Percentiles rank a stretch among this genome's conserved stretches.
Evolutionary conservation across 2,113 vertebrate species (phyloP).

Genomic region (Albula goreensis): DNA sequence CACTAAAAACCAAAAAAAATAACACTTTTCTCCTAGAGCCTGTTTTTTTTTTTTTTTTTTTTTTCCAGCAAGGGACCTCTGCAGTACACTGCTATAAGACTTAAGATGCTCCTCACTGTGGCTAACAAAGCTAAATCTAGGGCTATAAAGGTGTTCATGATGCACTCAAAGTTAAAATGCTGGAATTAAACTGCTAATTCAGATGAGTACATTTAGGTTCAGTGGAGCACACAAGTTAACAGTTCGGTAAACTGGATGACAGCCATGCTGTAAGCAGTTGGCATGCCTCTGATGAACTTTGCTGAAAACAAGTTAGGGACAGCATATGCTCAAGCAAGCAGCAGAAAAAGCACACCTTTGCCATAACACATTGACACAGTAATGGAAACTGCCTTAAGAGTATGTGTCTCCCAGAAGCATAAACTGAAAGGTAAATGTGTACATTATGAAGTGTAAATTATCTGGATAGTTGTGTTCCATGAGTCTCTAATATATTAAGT

Average conservation of each 20-base stretch:
- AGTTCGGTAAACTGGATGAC: too few species aligned
- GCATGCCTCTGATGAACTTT: too few species aligned
- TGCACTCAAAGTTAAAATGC: too few species aligned
- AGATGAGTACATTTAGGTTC: neutral
- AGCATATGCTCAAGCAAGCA: neutral
- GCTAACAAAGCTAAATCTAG: neutral
- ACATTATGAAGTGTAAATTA: neutral
- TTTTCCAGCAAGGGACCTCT: too few species aligned
- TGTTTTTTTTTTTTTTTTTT: too few species aligned
- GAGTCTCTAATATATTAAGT: too few species aligned
- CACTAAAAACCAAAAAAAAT: neutral
- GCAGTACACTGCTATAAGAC: too few species aligned
- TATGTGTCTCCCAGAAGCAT: neutral
- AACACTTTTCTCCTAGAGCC: too few species aligned
- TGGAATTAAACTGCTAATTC: neutral
- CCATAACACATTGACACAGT: neutral
- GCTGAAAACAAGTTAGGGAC: too few species aligned
- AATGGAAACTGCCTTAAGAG: neutral
- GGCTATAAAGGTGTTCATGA: neutral
- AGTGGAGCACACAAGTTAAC: too few species aligned
- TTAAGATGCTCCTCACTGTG: neutral
- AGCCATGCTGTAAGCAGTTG: too few species aligned
- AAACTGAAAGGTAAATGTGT: neutral
- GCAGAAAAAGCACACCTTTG: neutral
- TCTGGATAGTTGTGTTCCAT: neutral